These are phyloP conservation scores for Suricata suricatta DNA, from an alignment of 2,113 vertebrate genomes.

Conservation along the genomic window DNA sequence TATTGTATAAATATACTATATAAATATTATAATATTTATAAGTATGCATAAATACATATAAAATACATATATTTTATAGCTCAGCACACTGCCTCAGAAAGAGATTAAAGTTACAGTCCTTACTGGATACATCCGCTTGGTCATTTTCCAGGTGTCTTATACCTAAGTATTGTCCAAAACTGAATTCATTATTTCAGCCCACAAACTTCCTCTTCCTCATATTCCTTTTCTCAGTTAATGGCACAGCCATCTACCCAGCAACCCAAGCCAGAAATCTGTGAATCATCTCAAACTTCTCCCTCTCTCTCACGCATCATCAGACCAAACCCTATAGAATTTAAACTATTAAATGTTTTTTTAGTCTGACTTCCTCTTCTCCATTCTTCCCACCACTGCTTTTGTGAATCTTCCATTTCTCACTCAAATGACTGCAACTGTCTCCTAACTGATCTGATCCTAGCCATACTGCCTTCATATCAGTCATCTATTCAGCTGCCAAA, in stretches of 20 bases:
- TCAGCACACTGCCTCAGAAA: not conserved
- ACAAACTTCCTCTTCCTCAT: conserved; percentile 3
- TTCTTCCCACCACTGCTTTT: not conserved
- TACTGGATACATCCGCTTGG: not conserved
- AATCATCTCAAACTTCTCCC: not conserved
- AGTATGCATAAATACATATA: not conserved
- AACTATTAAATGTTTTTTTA: not conserved
- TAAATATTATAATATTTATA: not conserved
- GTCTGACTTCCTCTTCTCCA: not conserved
- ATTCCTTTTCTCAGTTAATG: conserved; percentile 38
- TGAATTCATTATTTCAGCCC: conserved; percentile 18
- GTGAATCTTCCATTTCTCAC: not conserved
- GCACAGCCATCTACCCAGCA: not conserved
- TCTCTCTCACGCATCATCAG: not conserved
- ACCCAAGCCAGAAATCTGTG: conserved; percentile 32
- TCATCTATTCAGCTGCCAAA: not conserved
- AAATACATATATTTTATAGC: conserved; percentile 11
- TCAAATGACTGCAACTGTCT: not conserved
- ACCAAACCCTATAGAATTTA: not conserved
- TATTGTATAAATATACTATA: not conserved
- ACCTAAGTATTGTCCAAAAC: conserved; percentile 33
- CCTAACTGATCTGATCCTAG: not conserved
- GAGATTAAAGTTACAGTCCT: not conserved
- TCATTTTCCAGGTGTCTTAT: conserved; percentile 26
- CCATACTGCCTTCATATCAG: not conserved